These are phyloP conservation scores for Scolopax rusticola DNA, from an alignment of 2,797 vertebrate species.

Conservation along the genomic window DNA sequence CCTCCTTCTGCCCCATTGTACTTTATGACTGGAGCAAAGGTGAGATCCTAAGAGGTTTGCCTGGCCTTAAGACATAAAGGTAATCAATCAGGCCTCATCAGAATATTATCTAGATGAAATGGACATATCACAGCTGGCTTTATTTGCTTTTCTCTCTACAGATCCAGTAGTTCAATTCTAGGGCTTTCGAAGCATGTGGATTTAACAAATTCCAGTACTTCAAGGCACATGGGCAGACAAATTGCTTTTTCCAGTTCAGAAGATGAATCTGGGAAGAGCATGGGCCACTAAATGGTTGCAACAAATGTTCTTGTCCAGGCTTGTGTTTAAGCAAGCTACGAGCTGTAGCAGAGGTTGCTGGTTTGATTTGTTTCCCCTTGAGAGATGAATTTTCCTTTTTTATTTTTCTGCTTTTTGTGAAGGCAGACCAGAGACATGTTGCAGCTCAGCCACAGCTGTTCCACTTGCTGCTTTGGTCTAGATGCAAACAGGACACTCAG, in stretches of 20 bases:
- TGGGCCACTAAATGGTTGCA: background rate
- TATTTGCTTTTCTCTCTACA: slow-evolving; percentile 11
- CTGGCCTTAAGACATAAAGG: background rate
- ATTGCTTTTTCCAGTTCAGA: background rate
- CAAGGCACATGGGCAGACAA: background rate
- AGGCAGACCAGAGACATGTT: background rate
- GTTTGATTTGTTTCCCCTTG: background rate
- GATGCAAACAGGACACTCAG: background rate
- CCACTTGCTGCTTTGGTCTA: background rate
- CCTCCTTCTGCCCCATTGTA: background rate
- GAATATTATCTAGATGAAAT: background rate
- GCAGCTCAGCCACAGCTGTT: background rate
- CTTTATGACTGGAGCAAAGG: background rate
- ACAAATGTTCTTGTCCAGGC: background rate
- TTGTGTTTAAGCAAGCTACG: background rate
- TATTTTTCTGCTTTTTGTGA: background rate
- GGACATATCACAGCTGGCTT: background rate
- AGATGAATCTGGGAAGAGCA: background rate
- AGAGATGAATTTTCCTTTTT: background rate
- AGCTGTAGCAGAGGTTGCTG: background rate
- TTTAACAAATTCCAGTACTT: background rate
- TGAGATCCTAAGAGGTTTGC: background rate
- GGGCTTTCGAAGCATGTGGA: background rate
- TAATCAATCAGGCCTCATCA: background rate
- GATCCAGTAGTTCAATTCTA: background rate